These are phyloP conservation scores for Podabrus alpinus DNA, from an alignment of 2,888 invertebrate genomes.

Conservation along the genomic window DNA sequence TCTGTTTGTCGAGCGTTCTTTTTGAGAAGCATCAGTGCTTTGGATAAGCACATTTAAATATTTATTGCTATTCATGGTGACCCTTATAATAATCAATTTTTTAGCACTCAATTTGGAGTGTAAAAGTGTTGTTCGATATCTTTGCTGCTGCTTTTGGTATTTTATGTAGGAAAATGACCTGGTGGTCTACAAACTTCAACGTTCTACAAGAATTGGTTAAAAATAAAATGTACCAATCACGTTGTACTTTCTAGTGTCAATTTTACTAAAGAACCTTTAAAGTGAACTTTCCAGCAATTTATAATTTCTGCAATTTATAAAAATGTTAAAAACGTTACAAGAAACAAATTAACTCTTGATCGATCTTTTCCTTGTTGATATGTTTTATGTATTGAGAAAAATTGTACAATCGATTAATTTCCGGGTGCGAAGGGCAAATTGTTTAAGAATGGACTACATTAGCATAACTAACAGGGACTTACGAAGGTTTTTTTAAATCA, in stretches of 20 bases:
- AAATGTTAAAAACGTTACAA: neutral
- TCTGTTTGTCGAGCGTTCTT: neutral
- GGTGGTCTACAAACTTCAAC: neutral
- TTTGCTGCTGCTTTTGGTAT: neutral
- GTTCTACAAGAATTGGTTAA: neutral
- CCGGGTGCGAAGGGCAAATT: slow-evolving; percentile 36
- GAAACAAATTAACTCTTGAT: neutral
- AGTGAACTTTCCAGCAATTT: neutral
- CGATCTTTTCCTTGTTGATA: neutral
- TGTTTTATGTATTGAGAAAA: slow-evolving; percentile 6
- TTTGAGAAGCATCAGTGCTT: neutral
- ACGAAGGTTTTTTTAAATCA: slow-evolving; percentile 33
- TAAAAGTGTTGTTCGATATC: neutral
- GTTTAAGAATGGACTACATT: slow-evolving; percentile 34
- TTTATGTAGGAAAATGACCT: neutral
- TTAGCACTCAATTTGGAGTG: neutral
- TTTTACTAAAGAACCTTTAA: neutral
- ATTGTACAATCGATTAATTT: slow-evolving; percentile 27
- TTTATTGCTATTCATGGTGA: neutral
- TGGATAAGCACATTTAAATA: neutral
- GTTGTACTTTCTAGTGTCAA: neutral
- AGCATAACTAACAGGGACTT: slow-evolving; percentile 36
- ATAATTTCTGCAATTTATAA: neutral
- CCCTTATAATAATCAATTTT: neutral
- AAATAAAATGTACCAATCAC: neutral